Percentiles rank a stretch among this genome's conserved stretches.
These are phyloP conservation scores for Cheilosia soror DNA, from an alignment of 2,888 invertebrate species.

Conservation along the genomic window DNA sequence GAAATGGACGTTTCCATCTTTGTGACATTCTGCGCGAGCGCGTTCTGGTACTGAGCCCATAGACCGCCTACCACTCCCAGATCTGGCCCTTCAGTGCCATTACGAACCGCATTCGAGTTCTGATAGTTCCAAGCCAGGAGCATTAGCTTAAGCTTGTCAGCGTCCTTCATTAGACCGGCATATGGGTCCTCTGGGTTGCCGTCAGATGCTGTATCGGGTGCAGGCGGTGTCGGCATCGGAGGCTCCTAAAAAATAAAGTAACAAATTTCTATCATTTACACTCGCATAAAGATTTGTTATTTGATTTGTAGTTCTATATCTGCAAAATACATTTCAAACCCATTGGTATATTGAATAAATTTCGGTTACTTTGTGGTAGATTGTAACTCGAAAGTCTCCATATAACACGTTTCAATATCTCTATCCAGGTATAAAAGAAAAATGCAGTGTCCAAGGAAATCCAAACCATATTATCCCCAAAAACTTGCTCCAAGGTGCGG, in stretches of 20 bases:
- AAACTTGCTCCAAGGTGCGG: slow-evolving; percentile 34
- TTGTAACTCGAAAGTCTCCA: slow-evolving; percentile 35
- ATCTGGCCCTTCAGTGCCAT: slow-evolving; percentile 84
- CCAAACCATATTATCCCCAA: slow-evolving; percentile 21
- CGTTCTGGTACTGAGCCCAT: slow-evolving; percentile 94
- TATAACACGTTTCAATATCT: slow-evolving; percentile 12
- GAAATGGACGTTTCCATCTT: slow-evolving; percentile 83
- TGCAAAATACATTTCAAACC: slow-evolving; percentile 47
- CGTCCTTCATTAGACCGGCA: slow-evolving; percentile 88
- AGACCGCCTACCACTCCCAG: slow-evolving; percentile 88
- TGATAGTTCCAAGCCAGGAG: slow-evolving; percentile 95
- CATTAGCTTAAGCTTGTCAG: slow-evolving; percentile 94
- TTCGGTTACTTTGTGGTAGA: slow-evolving; percentile 59
- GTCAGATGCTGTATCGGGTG: slow-evolving; percentile 69
- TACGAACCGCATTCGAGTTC: slow-evolving; percentile 89
- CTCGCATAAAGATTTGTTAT: background rate
- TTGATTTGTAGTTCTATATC: background rate
- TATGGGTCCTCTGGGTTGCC: slow-evolving; percentile 80
- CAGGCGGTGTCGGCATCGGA: slow-evolving; percentile 78
- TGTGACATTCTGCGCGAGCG: slow-evolving; percentile 88
- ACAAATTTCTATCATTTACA: background rate
- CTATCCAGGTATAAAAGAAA: slow-evolving; percentile 17
- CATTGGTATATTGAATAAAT: slow-evolving; percentile 42
- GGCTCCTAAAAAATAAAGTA: slow-evolving; percentile 6
- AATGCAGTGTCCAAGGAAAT: slow-evolving; percentile 18